phyloP scores from a whole-genome alignment of 1,140 invertebrate species.

The Listronotus bonariensis region DNA sequence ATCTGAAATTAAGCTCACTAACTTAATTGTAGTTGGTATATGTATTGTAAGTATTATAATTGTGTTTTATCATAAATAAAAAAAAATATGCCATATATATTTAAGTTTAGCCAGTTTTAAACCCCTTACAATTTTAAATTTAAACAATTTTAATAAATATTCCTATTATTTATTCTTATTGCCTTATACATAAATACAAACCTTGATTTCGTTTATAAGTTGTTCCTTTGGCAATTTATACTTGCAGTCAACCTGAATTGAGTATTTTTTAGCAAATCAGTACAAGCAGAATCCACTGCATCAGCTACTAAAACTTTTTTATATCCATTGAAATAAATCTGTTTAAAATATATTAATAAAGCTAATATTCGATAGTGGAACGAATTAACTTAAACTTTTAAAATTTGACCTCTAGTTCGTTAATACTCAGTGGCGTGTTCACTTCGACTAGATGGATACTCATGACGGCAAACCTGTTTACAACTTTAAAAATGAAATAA shows the following conservation, averaged over 20 bases:
- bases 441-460: background rate
- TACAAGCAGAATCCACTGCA: constrained; percentile 85
- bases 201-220: constrained; percentile 83
- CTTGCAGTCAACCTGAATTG: constrained; percentile 80
- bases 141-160: no score
- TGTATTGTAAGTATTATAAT: no score
- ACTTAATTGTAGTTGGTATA: no score
- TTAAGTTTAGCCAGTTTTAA: no score
- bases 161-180: no score
- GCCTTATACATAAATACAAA: no score
- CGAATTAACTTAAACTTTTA: no score
- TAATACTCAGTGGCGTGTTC: background rate
- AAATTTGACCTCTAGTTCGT: background rate
- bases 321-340: constrained; percentile 59
- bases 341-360: no score
- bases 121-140: no score
- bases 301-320: constrained; percentile 87
- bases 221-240: constrained; percentile 83
- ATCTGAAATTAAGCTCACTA: no score
- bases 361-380: background rate
- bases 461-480: constrained; percentile 16
- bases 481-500: constrained; percentile 12
- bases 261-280: constrained; percentile 77
- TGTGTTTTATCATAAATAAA: no score
- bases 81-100: no score